Conservation (phyloP, 2,888 invertebrate species). For the Pachydiplax longipennis region DNA sequence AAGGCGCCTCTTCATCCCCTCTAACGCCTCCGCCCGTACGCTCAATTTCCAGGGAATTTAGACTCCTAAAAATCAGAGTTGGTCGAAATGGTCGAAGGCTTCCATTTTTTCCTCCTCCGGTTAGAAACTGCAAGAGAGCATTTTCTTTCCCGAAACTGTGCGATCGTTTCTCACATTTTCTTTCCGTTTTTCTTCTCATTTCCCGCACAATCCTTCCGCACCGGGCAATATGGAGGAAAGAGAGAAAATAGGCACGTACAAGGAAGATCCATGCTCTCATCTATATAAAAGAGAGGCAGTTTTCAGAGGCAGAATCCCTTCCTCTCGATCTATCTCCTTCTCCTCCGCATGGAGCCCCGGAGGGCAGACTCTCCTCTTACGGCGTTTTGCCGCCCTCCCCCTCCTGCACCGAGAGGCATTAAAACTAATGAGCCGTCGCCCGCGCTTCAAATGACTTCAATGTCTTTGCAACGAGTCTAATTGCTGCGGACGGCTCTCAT, state of each 20-base stretch:
- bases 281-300: background rate
- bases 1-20: background rate
- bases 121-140: too few species aligned
- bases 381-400: background rate
- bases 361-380: background rate
- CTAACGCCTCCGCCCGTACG: background rate
- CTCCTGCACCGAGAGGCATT: background rate
- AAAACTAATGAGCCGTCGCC: slow-evolving; percentile 44
- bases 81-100: too few species aligned
- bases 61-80: background rate
- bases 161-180: background rate
- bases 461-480: slow-evolving; percentile 32
- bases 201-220: background rate
- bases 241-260: background rate
- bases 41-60: background rate
- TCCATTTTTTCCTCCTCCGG: too few species aligned
- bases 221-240: background rate
- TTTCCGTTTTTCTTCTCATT: background rate
- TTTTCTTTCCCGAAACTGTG: background rate
- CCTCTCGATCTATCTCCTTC: background rate
- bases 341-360: background rate
- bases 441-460: slow-evolving; percentile 40
- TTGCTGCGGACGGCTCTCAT: slow-evolving; percentile 21
- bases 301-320: background rate
- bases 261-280: background rate